A percentile compares a stretch with the other conserved stretches of the same genome.
Evolutionary conservation across 2,113 vertebrate species (phyloP).

Genomic region (Eupsittula cactorum): DNA sequence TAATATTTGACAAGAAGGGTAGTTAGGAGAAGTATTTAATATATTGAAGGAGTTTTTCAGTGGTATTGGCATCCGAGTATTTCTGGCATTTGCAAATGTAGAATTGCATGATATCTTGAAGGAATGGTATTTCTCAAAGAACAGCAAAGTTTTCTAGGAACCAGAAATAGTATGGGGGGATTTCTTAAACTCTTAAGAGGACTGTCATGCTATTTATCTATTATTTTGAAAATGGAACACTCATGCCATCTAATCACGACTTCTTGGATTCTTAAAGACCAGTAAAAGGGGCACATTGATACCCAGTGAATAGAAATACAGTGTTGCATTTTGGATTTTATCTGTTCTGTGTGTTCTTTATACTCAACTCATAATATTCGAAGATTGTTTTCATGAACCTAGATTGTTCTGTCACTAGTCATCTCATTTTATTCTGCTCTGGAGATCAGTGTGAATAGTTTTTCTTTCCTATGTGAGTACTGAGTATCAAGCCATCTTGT

Average conservation of each 20-base stretch:
- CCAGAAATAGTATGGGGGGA: constrained; percentile 59
- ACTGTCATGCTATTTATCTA: constrained; percentile 70
- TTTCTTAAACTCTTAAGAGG: constrained; percentile 50
- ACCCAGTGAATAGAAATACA: constrained; percentile 74
- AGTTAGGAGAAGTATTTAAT: constrained; percentile 21
- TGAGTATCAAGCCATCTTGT: not conserved
- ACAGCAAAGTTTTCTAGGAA: constrained; percentile 70
- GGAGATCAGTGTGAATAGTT: constrained; percentile 64
- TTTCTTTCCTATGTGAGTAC: not conserved
- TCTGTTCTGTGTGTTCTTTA: constrained; percentile 68
- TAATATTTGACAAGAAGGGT: constrained; percentile 53
- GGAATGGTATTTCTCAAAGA: constrained; percentile 72
- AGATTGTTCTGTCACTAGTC: not conserved
- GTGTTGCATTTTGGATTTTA: constrained; percentile 63
- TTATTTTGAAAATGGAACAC: constrained; percentile 74
- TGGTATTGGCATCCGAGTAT: constrained; percentile 35
- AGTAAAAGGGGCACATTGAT: constrained; percentile 77
- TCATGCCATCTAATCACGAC: constrained; percentile 76
- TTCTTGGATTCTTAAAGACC: constrained; percentile 73
- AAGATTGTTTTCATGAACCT: constrained; percentile 75
- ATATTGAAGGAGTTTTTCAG: constrained; percentile 63
- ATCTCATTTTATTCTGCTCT: constrained; percentile 58
- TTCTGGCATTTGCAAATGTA: constrained; percentile 35
- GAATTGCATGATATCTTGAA: constrained; percentile 67
- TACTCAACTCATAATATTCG: constrained; percentile 69